These are phyloP conservation scores for Alligator sinensis DNA, from an alignment of 2,113 vertebrate genomes.

Conservation along the genomic window DNA sequence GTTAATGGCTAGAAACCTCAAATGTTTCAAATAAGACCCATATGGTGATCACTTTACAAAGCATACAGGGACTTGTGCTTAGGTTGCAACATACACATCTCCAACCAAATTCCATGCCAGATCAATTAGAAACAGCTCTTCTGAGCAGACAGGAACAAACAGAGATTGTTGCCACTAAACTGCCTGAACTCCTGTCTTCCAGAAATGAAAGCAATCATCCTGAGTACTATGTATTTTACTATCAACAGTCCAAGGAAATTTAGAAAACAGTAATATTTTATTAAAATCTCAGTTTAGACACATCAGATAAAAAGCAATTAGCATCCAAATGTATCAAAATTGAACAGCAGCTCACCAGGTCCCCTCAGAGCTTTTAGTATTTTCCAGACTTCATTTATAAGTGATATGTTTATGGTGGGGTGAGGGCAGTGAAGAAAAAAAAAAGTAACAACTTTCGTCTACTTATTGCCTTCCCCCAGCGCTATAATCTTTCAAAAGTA, in stretches of 20 bases:
- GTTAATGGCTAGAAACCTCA: slow-evolving; percentile 77
- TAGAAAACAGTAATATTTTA: slow-evolving; percentile 11
- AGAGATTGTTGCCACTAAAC: slow-evolving; percentile 78
- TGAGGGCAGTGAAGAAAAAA: neutral
- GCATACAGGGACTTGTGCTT: slow-evolving; percentile 77
- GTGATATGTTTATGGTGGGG: slow-evolving; percentile 11
- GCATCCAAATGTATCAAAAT: neutral
- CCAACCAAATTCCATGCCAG: slow-evolving; percentile 83
- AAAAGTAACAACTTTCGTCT: neutral
- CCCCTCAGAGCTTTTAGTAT: neutral
- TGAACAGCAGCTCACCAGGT: neutral
- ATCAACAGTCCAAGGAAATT: slow-evolving; percentile 1
- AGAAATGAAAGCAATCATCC: slow-evolving; percentile 71
- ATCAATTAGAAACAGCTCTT: slow-evolving; percentile 86
- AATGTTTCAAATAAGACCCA: slow-evolving; percentile 81
- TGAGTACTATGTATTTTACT: slow-evolving; percentile 41
- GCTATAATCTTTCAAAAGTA: neutral
- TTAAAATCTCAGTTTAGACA: neutral
- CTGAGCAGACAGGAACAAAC: slow-evolving; percentile 79
- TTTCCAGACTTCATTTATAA: slow-evolving; percentile 14
- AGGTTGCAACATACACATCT: slow-evolving; percentile 80
- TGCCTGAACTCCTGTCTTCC: slow-evolving; percentile 75
- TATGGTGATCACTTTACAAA: slow-evolving; percentile 84
- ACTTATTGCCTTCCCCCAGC: neutral
- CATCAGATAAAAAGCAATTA: neutral